Conservation (phyloP, 2,113 vertebrate genomes). For the Malurus melanocephalus region DNA sequence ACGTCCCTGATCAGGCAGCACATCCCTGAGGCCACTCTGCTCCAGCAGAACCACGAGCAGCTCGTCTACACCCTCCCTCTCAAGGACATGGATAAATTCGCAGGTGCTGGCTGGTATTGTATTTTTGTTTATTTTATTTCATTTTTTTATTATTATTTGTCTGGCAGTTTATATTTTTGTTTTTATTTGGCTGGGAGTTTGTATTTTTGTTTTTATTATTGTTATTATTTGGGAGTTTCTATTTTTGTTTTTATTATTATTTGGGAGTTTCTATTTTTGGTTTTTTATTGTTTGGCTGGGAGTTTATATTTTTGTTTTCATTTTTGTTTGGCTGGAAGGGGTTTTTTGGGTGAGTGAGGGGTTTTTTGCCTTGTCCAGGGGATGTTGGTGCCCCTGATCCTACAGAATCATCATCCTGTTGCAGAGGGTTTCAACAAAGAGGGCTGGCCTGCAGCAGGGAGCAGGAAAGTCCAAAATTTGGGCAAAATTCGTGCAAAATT, state of each 20-base stretch:
- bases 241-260: no score
- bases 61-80: conserved; percentile 89
- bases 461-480: background rate
- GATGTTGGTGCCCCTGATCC: no score
- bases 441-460: background rate
- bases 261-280: no score
- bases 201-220: no score
- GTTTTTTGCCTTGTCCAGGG: rapidly evolving
- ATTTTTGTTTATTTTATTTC: no score
- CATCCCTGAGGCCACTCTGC: conserved; percentile 80
- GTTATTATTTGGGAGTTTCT: no score
- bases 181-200: no score
- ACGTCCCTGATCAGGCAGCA: conserved; percentile 82
- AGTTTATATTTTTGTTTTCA: background rate
- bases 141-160: no score
- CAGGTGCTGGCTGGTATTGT: conserved; percentile 70
- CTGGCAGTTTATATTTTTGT: no score
- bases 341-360: background rate
- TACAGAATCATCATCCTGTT: rapidly evolving
- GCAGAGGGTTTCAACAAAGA: background rate
- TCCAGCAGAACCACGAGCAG: conserved; percentile 84
- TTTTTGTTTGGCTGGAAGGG: background rate
- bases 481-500: no score
- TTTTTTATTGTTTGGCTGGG: no score
- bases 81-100: conserved; percentile 87